Evolutionary conservation across 1,140 invertebrate species (phyloP).

Genomic region (Gonatopus flavifemur): DNA sequence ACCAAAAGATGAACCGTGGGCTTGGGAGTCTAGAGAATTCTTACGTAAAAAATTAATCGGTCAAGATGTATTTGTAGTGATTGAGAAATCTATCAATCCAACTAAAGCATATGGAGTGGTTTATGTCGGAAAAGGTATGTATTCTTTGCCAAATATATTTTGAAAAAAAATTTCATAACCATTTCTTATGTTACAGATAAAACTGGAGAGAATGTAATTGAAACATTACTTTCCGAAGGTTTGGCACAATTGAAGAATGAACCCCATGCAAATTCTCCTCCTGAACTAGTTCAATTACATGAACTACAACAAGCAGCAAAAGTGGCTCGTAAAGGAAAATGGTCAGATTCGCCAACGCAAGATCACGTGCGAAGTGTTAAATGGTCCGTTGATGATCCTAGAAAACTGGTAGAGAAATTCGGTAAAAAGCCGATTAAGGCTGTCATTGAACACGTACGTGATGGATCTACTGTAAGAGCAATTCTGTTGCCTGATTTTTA

Average conservation of each 20-base stretch:
- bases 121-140: slow-evolving; percentile 77
- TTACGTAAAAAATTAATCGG: slow-evolving; percentile 90
- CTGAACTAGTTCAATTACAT: slow-evolving; percentile 69
- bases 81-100: slow-evolving; percentile 71
- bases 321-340: slow-evolving; percentile 83
- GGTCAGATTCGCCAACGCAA: slow-evolving; percentile 60
- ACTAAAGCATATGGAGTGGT: slow-evolving; percentile 86
- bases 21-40: slow-evolving; percentile 95
- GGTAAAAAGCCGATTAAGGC: slow-evolving; percentile 80
- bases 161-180: neutral
- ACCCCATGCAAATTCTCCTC: slow-evolving; percentile 66
- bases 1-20: slow-evolving; percentile 89
- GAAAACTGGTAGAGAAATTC: slow-evolving; percentile 79
- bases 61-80: slow-evolving; percentile 80
- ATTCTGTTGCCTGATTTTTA: slow-evolving; percentile 87
- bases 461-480: slow-evolving; percentile 91
- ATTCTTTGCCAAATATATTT: neutral
- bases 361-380: slow-evolving; percentile 83
- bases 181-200: slow-evolving; percentile 59
- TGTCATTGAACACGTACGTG: slow-evolving; percentile 93
- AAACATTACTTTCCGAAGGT: slow-evolving; percentile 85
- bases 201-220: slow-evolving; percentile 83
- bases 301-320: slow-evolving; percentile 93
- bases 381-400: slow-evolving; percentile 83
- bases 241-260: slow-evolving; percentile 81